Evolutionary conservation across 1,140 invertebrate genomes (phyloP).

Genomic region (Hyles euphorbiae): DNA sequence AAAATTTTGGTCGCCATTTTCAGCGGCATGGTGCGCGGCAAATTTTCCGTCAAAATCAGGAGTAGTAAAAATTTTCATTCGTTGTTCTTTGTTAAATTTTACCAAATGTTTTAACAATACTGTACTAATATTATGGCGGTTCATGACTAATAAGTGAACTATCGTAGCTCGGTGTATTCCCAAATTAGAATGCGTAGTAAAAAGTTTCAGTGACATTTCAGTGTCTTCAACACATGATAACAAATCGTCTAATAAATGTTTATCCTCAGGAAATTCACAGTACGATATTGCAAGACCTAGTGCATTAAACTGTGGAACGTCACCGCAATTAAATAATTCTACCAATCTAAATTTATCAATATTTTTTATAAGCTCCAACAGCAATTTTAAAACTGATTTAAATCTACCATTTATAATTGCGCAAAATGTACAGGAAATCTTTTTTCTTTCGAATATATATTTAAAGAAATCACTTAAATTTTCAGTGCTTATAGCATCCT

Average conservation of each 20-base stretch:
- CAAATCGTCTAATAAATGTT: neutral
- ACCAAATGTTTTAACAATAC: neutral
- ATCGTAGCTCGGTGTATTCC: neutral
- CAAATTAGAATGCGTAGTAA: slow-evolving; percentile 2
- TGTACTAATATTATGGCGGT: neutral
- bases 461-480: neutral
- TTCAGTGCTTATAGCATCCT: neutral
- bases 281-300: neutral
- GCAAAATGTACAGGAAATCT: slow-evolving; percentile 1
- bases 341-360: slow-evolving; percentile 1
- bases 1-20: neutral
- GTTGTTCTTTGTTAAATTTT: slow-evolving; percentile 3
- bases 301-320: slow-evolving; percentile 1
- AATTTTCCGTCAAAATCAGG: neutral
- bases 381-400: neutral
- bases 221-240: neutral
- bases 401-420: neutral
- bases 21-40: neutral
- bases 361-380: neutral
- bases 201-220: neutral
- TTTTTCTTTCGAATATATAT: neutral
- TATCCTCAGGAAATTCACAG: neutral
- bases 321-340: neutral
- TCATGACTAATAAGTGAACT: neutral
- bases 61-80: neutral